Percentiles rank a stretch among this genome's conserved stretches.
Conservation (phyloP, 2,797 vertebrate species). For the Margarornis squamiger region DNA sequence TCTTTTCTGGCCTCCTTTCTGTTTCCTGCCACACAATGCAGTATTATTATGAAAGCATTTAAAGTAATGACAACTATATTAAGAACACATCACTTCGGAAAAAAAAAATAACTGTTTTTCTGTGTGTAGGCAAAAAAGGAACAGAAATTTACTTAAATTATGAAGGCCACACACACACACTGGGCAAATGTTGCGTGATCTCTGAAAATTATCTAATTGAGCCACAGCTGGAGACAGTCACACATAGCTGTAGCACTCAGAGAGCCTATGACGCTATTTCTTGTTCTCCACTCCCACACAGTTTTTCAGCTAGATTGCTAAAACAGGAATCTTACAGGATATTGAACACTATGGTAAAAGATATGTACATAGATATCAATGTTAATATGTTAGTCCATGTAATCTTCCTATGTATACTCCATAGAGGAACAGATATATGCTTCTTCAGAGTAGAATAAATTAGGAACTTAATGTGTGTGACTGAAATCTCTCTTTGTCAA, state of each 20-base stretch:
- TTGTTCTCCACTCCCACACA: background rate
- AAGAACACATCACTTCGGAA: background rate
- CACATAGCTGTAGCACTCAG: background rate
- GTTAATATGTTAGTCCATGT: background rate
- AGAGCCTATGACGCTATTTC: background rate
- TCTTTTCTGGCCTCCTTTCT: constrained; percentile 11
- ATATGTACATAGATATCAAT: background rate
- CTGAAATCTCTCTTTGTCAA: background rate
- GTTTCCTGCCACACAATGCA: constrained; percentile 33
- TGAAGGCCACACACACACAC: background rate
- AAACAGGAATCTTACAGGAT: background rate
- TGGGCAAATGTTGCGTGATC: background rate
- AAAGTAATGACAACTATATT: constrained; percentile 42
- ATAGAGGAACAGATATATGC: background rate
- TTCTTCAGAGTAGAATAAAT: background rate
- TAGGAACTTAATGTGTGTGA: background rate
- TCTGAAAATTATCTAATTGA: constrained; percentile 2
- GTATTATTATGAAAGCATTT: constrained; percentile 34
- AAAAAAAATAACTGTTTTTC: background rate
- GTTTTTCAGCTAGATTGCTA: background rate
- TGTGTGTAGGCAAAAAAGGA: background rate
- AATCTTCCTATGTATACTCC: background rate
- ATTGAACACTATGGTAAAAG: background rate
- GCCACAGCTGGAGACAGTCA: constrained; percentile 3
- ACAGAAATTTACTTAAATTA: background rate